Conservation (phyloP, 2,113 vertebrate genomes). For the Corythornis madagascariensis region DNA sequence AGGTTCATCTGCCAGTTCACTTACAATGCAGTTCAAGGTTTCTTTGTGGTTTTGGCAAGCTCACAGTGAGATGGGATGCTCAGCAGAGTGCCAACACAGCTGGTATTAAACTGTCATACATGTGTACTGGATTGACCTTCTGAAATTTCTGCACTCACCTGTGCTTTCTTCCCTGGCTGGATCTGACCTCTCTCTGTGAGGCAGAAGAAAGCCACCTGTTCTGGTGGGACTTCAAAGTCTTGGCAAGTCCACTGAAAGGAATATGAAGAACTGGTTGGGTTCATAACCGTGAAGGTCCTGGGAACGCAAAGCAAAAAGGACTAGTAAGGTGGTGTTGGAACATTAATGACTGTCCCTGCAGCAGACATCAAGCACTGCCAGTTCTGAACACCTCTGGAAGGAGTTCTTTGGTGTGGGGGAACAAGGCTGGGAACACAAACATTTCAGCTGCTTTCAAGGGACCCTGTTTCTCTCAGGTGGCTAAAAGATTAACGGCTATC, state of each 20-base stretch:
- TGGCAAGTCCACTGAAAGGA: conserved; percentile 86
- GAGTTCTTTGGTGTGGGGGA: background rate
- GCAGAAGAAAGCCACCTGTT: conserved; percentile 79
- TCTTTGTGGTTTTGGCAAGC: background rate
- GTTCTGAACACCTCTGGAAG: background rate
- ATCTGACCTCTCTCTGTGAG: conserved; percentile 78
- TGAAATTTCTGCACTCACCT: conserved; percentile 72
- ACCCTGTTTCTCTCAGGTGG: background rate
- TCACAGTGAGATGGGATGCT: background rate
- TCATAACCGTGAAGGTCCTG: conserved; percentile 85
- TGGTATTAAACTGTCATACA: background rate
- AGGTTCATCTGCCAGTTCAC: background rate
- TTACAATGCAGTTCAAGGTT: background rate
- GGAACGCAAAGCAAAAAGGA: background rate
- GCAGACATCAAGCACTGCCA: background rate
- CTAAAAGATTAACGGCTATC: background rate
- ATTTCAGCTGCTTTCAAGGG: background rate
- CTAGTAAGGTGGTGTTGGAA: background rate
- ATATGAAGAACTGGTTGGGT: conserved; percentile 82
- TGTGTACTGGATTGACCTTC: background rate
- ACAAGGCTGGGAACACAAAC: background rate
- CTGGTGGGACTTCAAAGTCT: conserved; percentile 55
- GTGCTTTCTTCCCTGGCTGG: conserved; percentile 80
- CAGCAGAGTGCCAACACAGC: background rate
- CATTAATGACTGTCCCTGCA: background rate